phyloP scores from a whole-genome alignment of 2,113 vertebrate species.

The Megaptera novaeangliae region DNA sequence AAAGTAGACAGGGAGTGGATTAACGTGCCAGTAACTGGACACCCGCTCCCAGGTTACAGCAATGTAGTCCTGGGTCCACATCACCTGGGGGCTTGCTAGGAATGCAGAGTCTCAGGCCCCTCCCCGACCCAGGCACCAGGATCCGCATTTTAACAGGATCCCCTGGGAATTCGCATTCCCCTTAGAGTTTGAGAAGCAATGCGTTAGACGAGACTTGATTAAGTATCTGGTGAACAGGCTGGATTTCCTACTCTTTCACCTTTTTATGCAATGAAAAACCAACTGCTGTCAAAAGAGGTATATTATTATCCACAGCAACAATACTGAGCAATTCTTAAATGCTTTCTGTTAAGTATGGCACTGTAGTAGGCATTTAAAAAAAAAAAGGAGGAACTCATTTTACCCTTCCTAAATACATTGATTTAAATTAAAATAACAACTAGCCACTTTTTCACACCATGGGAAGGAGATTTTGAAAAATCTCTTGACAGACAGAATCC shows the following conservation, averaged over 20 bases:
- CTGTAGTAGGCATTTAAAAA: not conserved
- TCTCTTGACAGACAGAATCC: not conserved
- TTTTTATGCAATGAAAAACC: not conserved
- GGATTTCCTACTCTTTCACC: not conserved
- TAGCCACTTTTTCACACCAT: not conserved
- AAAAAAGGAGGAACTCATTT: too few relatives aligned
- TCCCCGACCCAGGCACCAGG: too few relatives aligned
- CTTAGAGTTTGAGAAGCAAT: not conserved
- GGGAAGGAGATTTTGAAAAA: not conserved
- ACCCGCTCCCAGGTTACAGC: rapidly evolving
- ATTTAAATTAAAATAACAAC: not conserved
- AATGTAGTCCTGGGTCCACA: rapidly evolving
- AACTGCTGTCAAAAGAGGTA: not conserved
- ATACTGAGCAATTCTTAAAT: not conserved
- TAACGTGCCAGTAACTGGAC: too few relatives aligned
- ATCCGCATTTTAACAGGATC: not conserved
- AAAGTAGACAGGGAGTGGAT: not conserved
- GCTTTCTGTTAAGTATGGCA: not conserved
- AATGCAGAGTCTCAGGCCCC: too few relatives aligned
- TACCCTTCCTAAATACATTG: not conserved
- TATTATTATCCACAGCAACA: too few relatives aligned
- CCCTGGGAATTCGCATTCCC: rapidly evolving
- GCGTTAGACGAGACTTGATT: not conserved
- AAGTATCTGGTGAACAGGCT: not conserved
- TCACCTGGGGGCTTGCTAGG: not conserved